These are phyloP conservation scores for Rhinoderma darwinii DNA, from an alignment of 2,113 vertebrate genomes.

Conservation along the genomic window DNA sequence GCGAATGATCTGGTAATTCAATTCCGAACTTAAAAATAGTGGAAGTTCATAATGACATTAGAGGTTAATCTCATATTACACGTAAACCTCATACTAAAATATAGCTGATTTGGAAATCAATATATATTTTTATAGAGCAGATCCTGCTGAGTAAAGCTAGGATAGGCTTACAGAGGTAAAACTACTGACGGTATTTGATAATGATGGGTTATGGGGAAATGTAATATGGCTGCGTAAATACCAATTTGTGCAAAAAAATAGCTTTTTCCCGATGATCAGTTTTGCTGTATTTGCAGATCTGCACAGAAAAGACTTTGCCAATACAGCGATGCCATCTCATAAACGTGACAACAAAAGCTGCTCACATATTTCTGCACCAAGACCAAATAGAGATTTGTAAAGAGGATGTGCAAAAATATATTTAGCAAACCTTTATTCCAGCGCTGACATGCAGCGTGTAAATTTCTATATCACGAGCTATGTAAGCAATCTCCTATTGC, in stretches of 20 bases:
- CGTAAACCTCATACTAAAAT: neutral
- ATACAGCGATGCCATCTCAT: neutral
- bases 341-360: neutral
- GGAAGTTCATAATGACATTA: constrained; percentile 19
- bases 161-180: neutral
- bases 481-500: no score
- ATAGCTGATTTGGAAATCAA: constrained; percentile 13
- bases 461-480: no score
- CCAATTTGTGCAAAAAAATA: neutral
- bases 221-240: neutral
- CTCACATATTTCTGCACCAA: neutral
- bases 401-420: neutral
- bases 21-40: constrained; percentile 15
- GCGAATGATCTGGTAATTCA: neutral
- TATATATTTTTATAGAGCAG: neutral
- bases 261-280: neutral
- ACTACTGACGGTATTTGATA: neutral
- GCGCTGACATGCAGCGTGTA: no score
- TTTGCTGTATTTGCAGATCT: neutral
- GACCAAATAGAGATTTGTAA: neutral
- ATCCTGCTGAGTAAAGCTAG: neutral
- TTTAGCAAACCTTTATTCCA: neutral
- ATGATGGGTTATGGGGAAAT: neutral
- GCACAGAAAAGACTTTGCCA: neutral
- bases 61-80: constrained; percentile 3